These are phyloP conservation scores for Holacanthus passer DNA, from an alignment of 2,113 vertebrate species.

Conservation along the genomic window DNA sequence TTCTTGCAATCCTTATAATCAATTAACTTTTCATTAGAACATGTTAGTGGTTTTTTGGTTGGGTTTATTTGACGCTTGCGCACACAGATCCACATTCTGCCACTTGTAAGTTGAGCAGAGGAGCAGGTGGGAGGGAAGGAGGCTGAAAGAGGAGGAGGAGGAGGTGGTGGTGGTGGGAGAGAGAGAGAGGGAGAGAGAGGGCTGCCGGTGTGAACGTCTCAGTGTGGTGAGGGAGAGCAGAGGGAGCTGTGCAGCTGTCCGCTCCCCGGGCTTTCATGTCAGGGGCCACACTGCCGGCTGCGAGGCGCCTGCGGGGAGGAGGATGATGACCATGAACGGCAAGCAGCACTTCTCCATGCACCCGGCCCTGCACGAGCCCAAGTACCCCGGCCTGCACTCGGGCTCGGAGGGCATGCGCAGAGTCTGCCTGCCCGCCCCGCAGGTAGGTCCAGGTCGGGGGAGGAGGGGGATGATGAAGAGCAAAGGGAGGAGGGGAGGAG, in stretches of 20 bases:
- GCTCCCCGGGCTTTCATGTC: slow-evolving; percentile 84
- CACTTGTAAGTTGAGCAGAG: slow-evolving; percentile 90
- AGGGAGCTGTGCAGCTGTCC: slow-evolving; percentile 65
- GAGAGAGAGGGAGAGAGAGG: slow-evolving; percentile 82
- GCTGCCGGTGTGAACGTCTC: slow-evolving; percentile 84
- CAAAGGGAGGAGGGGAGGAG: slow-evolving; percentile 32
- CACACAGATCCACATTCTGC: slow-evolving; percentile 55
- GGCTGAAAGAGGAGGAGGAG: slow-evolving; percentile 58
- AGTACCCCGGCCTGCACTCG: slow-evolving; percentile 91
- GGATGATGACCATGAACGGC: slow-evolving; percentile 95
- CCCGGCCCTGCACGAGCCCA: slow-evolving; percentile 92
- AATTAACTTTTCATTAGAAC: background rate
- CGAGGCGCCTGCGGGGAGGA: slow-evolving; percentile 80
- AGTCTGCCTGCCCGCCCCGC: slow-evolving; percentile 93
- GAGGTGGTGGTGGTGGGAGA: slow-evolving; percentile 34
- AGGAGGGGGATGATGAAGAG: slow-evolving; percentile 18
- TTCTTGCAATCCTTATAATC: background rate
- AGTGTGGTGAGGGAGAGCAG: slow-evolving; percentile 85
- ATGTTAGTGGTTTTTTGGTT: background rate
- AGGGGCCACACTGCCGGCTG: slow-evolving; percentile 84
- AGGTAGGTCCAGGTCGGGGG: slow-evolving; percentile 90
- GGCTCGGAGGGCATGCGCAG: slow-evolving; percentile 95
- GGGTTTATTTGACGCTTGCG: slow-evolving; percentile 42
- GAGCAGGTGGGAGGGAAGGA: slow-evolving; percentile 77
- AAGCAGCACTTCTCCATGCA: slow-evolving; percentile 96